Base-by-base conservation (phyloP, 2,113 vertebrate species). In the Podiceps cristatus region DNA sequence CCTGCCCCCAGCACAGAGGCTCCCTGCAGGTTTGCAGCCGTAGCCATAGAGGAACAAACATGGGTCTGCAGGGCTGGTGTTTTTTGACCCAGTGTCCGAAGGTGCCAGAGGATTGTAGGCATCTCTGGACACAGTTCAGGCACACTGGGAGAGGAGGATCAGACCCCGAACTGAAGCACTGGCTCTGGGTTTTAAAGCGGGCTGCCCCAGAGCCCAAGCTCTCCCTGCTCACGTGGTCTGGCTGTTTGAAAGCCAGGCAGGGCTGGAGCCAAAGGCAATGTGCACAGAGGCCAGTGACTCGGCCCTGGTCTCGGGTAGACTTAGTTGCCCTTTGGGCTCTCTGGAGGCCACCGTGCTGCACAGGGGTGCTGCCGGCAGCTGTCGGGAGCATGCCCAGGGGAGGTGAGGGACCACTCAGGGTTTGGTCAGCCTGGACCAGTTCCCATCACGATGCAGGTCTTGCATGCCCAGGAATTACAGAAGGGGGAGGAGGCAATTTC, bases 391-490 rank as follows among this genome's bases (percentile, higher is more conserved):
- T 1, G 1, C n/a, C 2, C 17, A 7, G 18, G 2, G 2, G 18
- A 47, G 13, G 7, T 0, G 19, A 72, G 44, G 56, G 24, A 82
- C 7, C 3, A 0, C 47, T 29, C 0, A 0, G 37, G 25, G 4
- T 58, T 24, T 0, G 1, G n/a, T 44, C 52, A 45, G 52, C 20
- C 17, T 22, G n/a, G 23, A 81, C 28, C 40, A 5, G 8, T 10
- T 74, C 42, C 23, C 25, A 16, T 64, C 58, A 0, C 22, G 5
- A 13, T 52, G 2, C 66, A 3, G 23, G 1, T 52, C n/a, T 9
- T 0, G 0, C 0, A 0, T 13, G n/a, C 60, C 56, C 64, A 37
- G 53, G 15, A 42, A 58, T 2, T 33, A 7, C 56, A 60, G 53
- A 17, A 9, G 24, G 2, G 58, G 72, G 29, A 73, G 49, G 63